These are phyloP conservation scores for Pseudomyrmex gracilis DNA, from an alignment of 1,140 invertebrate species.

Conservation along the genomic window DNA sequence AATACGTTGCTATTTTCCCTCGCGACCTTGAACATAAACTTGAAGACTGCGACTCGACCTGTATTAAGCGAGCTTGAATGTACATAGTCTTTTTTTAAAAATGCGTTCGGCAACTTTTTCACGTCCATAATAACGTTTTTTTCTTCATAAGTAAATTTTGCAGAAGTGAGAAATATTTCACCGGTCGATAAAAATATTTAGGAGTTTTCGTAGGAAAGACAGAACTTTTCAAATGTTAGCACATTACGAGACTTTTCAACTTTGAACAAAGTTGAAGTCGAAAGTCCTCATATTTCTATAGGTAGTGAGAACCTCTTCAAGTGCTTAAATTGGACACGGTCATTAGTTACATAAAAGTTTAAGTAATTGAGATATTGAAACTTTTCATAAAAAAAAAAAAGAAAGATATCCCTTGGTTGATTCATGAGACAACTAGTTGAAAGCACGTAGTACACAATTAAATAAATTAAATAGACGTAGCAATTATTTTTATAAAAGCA, in stretches of 20 bases:
- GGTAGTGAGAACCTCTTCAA: constrained; percentile 10
- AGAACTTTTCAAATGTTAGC: background rate
- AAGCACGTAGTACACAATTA: background rate
- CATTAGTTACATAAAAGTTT: constrained; percentile 38
- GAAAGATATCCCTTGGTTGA: background rate
- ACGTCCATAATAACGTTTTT: background rate
- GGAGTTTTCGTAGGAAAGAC: background rate
- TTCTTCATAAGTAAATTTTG: constrained; percentile 4
- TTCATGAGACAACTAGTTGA: background rate
- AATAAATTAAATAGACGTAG: background rate
- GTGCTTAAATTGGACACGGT: constrained; percentile 15
- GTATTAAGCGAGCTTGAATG: background rate
- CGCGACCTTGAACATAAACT: constrained; percentile 52
- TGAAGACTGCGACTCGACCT: constrained; percentile 5
- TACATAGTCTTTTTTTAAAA: background rate
- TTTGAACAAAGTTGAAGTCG: constrained; percentile 23
- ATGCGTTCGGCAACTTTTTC: background rate
- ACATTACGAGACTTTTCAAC: constrained; percentile 16
- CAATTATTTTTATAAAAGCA: background rate
- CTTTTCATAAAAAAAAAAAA: background rate
- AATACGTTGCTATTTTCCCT: constrained; percentile 18
- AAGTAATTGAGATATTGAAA: constrained; percentile 35
- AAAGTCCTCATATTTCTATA: constrained; percentile 16
- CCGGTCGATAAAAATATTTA: background rate
- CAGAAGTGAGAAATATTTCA: background rate